Percentiles rank a stretch among this genome's conserved stretches.
phyloP scores from a whole-genome alignment of 2,113 vertebrate species.

The Chloebia gouldiae region DNA sequence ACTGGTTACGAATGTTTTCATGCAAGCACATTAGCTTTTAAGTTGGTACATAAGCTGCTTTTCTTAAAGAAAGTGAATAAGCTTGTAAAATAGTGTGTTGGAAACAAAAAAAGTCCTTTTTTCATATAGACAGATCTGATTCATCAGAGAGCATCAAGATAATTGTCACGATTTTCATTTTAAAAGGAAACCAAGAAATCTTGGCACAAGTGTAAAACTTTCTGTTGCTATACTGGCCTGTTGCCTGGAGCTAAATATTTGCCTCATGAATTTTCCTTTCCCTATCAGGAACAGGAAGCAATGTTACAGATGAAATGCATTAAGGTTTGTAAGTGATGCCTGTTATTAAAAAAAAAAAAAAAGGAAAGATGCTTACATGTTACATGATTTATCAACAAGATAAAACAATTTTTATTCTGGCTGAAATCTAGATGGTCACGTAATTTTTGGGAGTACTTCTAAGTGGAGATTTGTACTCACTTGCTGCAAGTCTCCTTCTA shows the following conservation, averaged over 20 bases:
- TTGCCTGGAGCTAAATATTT: conserved; percentile 76
- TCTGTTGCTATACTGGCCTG: conserved; percentile 75
- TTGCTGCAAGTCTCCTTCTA: background rate
- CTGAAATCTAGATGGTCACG: background rate
- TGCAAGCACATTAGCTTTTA: conserved; percentile 67
- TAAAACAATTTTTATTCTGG: background rate
- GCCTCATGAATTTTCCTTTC: conserved; percentile 75
- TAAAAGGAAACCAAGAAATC: conserved; percentile 75
- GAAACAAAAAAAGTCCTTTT: conserved; percentile 65
- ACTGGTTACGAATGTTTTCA: conserved; percentile 76
- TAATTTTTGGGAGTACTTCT: background rate
- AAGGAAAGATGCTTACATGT: conserved; percentile 7
- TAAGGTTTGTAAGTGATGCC: conserved; percentile 59
- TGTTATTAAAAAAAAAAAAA: conserved; percentile 26
- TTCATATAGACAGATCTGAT: conserved; percentile 73
- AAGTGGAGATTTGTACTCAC: background rate
- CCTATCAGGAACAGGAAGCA: conserved; percentile 77
- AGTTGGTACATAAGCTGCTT: conserved; percentile 69
- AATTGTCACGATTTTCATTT: conserved; percentile 82
- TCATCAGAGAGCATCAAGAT: conserved; percentile 80
- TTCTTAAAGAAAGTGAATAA: conserved; percentile 68
- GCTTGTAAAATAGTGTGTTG: conserved; percentile 70
- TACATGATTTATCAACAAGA: background rate
- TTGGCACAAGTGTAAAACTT: conserved; percentile 77
- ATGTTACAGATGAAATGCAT: conserved; percentile 73